phyloP scores from a whole-genome alignment of 1,140 invertebrate genomes.

The Dolichoris vasculosae region DNA sequence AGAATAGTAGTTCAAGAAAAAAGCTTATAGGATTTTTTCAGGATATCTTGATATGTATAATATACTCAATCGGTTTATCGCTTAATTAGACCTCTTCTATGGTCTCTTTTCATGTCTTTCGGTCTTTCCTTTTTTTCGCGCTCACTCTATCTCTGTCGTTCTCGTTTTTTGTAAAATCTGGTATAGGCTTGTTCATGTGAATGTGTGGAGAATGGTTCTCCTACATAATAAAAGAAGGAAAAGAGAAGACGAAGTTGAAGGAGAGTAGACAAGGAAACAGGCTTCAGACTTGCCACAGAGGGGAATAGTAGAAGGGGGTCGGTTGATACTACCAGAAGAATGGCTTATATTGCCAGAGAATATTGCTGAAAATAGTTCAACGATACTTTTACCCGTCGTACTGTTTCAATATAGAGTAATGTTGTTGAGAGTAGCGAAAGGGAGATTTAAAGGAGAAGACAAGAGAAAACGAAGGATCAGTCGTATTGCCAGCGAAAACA shows the following conservation, averaged over 20 bases:
- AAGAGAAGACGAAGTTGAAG: constrained; percentile 40
- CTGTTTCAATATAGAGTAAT: neutral
- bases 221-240: constrained; percentile 39
- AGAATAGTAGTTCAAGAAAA: neutral
- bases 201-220: neutral
- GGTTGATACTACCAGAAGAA: constrained; percentile 51
- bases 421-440: neutral
- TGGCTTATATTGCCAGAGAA: constrained; percentile 65
- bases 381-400: neutral
- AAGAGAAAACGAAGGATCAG: neutral
- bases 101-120: neutral
- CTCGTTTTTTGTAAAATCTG: neutral
- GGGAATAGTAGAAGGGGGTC: neutral
- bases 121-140: neutral
- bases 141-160: constrained; percentile 1
- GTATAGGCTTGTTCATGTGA: neutral
- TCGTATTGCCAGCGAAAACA: no score
- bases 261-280: constrained; percentile 53
- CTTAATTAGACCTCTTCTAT: constrained; percentile 33
- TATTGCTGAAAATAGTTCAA: constrained; percentile 65
- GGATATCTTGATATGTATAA: constrained; percentile 9
- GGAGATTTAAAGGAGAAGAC: neutral
- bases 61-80: constrained; percentile 44
- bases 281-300: neutral
- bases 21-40: neutral